phyloP scores from a whole-genome alignment of 2,797 vertebrate species.

The Dicrostonyx torquatus region DNA sequence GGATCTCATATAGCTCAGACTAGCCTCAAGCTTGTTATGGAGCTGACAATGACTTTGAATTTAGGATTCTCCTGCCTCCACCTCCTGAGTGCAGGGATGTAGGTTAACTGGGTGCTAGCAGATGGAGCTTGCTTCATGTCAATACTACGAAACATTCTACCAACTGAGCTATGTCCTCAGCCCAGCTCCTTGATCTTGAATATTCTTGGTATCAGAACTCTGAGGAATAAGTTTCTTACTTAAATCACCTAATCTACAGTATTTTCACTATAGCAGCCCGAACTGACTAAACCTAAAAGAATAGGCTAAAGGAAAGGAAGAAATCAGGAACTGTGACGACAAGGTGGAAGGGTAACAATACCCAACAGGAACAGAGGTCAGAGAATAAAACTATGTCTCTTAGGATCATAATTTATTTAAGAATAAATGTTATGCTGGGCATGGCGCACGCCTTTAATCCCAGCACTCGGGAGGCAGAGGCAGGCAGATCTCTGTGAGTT shows the following conservation, averaged over 20 bases:
- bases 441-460: too few species aligned
- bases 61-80: not conserved
- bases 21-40: not conserved
- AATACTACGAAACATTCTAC: not conserved
- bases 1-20: not conserved
- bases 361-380: slow-evolving; percentile 9
- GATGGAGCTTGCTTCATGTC: not conserved
- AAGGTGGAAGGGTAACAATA: slow-evolving; percentile 37
- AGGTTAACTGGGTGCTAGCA: not conserved
- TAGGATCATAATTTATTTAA: slow-evolving; percentile 63
- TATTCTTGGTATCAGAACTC: not conserved
- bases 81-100: not conserved
- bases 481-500: too few species aligned
- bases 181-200: not conserved
- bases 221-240: not conserved
- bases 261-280: not conserved
- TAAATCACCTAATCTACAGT: not conserved
- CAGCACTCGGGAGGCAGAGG: too few species aligned
- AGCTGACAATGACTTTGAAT: not conserved
- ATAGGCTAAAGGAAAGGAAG: slow-evolving; percentile 5
- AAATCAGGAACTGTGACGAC: slow-evolving; percentile 57
- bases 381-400: slow-evolving; percentile 15
- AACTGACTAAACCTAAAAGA: not conserved
- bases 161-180: not conserved
- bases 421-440: slow-evolving; percentile 53